A percentile compares a stretch with the other conserved stretches of the same genome.
phyloP scores from a whole-genome alignment of 2,888 invertebrate species.

The Melinopterus prodromus region DNA sequence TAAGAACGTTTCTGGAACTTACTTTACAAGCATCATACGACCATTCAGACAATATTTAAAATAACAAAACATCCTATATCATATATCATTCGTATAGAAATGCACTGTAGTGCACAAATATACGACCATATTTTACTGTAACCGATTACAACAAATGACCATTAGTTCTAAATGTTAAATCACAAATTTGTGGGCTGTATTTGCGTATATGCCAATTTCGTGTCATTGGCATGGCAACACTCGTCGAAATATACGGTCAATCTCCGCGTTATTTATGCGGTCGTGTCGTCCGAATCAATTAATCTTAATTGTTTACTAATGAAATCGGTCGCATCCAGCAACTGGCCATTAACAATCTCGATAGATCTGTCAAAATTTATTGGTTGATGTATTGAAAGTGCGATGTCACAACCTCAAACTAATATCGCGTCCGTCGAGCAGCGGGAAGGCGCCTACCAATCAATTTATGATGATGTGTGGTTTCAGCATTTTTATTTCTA shows the following conservation, averaged over 20 bases:
- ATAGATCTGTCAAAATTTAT: not conserved
- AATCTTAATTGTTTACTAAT: conserved; percentile 4
- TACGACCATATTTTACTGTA: no score
- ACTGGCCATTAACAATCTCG: not conserved
- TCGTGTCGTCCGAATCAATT: not conserved
- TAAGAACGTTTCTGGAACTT: no score
- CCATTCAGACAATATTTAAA: no score
- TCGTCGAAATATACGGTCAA: not conserved
- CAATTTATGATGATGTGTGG: not conserved
- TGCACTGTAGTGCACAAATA: no score
- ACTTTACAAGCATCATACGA: no score
- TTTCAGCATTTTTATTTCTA: not conserved
- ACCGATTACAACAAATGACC: no score
- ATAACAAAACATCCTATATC: no score
- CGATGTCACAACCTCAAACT: not conserved
- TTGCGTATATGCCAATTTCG: not conserved
- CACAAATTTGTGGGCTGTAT: not conserved
- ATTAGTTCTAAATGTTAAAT: not conserved
- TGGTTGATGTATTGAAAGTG: not conserved
- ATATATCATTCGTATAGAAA: no score
- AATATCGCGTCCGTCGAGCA: not conserved
- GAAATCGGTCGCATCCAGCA: not conserved
- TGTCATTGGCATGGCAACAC: not conserved
- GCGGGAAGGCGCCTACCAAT: not conserved
- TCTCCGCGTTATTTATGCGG: not conserved